Percentiles rank a stretch among this genome's conserved stretches.
These are phyloP conservation scores for Willowsia nigromaculata DNA, from an alignment of 2,888 invertebrate species.

Conservation along the genomic window DNA sequence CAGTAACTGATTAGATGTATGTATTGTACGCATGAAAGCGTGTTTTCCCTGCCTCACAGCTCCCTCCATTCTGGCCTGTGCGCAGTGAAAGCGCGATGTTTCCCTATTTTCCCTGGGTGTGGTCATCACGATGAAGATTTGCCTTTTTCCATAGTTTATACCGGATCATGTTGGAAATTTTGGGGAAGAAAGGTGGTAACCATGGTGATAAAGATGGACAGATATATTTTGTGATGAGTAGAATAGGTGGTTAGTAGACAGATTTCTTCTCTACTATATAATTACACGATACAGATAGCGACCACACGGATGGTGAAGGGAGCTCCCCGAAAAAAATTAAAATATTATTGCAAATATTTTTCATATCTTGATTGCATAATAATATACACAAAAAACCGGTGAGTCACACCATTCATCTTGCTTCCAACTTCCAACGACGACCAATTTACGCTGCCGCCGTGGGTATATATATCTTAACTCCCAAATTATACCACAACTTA, in stretches of 20 bases:
- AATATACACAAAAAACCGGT: conserved; percentile 38
- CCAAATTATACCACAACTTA: background rate
- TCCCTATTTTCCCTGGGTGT: background rate
- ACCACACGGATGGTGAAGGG: background rate
- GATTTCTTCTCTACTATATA: background rate
- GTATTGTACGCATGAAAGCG: no score
- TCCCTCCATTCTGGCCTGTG: no score
- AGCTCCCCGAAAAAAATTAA: background rate
- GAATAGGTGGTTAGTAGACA: background rate
- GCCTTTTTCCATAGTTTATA: no score
- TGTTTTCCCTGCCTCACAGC: no score
- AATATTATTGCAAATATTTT: background rate
- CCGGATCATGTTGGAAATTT: background rate
- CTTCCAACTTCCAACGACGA: background rate
- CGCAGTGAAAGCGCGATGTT: background rate
- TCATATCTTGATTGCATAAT: background rate
- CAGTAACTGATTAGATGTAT: no score
- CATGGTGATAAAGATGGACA: background rate
- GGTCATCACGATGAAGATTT: no score
- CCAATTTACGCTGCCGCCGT: background rate
- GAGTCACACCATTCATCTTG: conserved; percentile 40
- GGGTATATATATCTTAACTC: background rate
- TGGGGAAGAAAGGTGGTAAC: background rate
- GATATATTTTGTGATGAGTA: background rate
- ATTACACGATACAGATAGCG: background rate